Evolutionary conservation across 2,888 invertebrate genomes (phyloP).

Genomic region (Bellardia bayeri): DNA sequence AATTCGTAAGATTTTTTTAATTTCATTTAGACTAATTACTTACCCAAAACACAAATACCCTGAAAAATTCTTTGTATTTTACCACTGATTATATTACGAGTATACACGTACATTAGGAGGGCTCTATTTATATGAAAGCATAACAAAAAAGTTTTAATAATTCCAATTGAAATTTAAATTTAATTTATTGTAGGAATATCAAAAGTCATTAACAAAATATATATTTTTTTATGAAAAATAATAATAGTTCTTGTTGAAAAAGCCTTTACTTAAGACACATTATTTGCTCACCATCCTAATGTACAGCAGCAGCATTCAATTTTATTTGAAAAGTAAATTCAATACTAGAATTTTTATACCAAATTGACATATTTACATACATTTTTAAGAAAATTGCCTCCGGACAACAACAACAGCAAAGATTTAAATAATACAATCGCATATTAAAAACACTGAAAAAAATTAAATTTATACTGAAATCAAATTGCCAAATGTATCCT

Average conservation of each 20-base stretch:
- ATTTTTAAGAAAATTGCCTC: neutral
- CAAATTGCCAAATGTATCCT: constrained; percentile 12
- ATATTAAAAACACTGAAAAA: constrained; percentile 2
- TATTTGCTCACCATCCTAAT: too few relatives aligned
- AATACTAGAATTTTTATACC: neutral
- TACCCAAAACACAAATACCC: neutral
- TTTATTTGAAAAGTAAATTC: neutral
- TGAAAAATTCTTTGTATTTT: neutral
- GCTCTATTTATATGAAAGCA: too few relatives aligned
- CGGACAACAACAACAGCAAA: neutral
- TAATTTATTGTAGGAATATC: too few relatives aligned
- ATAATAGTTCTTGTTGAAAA: too few relatives aligned
- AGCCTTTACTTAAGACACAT: too few relatives aligned
- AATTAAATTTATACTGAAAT: constrained; percentile 29
- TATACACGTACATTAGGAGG: neutral
- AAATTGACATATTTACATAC: neutral
- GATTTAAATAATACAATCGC: neutral
- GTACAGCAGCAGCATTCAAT: too few relatives aligned
- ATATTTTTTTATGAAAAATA: too few relatives aligned
- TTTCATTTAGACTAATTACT: neutral
- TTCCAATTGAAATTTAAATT: too few relatives aligned
- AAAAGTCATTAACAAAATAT: too few relatives aligned
- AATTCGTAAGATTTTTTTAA: neutral
- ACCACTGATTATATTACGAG: neutral
- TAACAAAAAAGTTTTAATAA: too few relatives aligned